Percentiles rank a stretch among this genome's conserved stretches.
Evolutionary conservation across 2,888 invertebrate genomes (phyloP).

Genomic region (Lissonota sp.): DNA sequence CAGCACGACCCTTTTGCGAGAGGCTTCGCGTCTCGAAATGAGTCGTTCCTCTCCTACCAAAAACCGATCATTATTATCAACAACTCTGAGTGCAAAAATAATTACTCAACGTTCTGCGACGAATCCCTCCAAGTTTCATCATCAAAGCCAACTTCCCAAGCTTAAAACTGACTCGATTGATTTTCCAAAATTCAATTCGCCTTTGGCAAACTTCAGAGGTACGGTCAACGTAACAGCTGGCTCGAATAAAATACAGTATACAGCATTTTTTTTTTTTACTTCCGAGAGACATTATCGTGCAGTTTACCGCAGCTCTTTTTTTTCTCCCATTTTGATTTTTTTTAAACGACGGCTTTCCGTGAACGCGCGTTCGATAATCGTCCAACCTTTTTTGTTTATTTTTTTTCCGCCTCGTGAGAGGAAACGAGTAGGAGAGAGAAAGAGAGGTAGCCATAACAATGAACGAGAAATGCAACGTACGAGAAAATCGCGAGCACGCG

Average conservation of each 20-base stretch:
- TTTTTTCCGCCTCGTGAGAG: slow-evolving; percentile 29
- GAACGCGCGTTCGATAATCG: slow-evolving; percentile 63
- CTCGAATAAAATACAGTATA: too few relatives aligned
- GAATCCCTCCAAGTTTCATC: neutral
- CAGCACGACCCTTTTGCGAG: slow-evolving; percentile 28
- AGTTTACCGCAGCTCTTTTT: slow-evolving; percentile 5
- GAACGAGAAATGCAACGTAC: slow-evolving; percentile 64
- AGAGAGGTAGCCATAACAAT: slow-evolving; percentile 55
- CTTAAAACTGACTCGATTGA: neutral
- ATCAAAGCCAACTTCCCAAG: neutral
- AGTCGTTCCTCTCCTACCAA: neutral
- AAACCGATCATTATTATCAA: slow-evolving; percentile 12
- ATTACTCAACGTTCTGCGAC: neutral
- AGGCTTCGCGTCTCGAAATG: slow-evolving; percentile 27
- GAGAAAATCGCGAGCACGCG: slow-evolving; percentile 65
- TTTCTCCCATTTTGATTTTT: slow-evolving; percentile 15
- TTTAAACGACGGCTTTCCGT: slow-evolving; percentile 23
- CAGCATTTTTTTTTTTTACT: neutral
- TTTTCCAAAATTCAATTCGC: too few relatives aligned
- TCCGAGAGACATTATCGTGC: slow-evolving; percentile 12
- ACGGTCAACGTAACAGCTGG: neutral
- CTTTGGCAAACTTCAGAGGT: too few relatives aligned
- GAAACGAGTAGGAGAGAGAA: slow-evolving; percentile 5
- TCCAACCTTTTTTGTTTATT: slow-evolving; percentile 22
- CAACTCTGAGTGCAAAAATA: neutral